Conservation (phyloP, 2,113 vertebrate genomes). For the Nyctereutes procyonoides region DNA sequence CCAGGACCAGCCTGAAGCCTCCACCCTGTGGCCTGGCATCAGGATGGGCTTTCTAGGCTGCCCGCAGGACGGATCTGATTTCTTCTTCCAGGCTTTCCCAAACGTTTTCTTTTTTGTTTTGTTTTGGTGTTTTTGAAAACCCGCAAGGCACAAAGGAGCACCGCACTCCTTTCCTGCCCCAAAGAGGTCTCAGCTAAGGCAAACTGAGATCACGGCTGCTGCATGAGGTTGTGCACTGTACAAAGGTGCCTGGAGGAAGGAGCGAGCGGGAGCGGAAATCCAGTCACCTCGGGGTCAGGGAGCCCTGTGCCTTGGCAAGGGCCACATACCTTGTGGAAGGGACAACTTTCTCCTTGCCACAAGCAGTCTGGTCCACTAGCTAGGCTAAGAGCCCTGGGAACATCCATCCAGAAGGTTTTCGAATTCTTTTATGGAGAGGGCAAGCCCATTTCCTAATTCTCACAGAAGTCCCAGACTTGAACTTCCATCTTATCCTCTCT, state of each 20-base stretch:
- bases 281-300: background rate
- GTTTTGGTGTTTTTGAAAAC: background rate
- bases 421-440: background rate
- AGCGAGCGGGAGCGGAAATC: background rate
- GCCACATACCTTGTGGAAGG: background rate
- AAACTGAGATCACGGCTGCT: background rate
- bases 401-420: background rate
- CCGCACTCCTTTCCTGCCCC: background rate
- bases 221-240: background rate
- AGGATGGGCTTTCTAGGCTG: conserved; percentile 51
- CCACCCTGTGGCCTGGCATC: conserved; percentile 47
- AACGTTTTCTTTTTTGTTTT: background rate
- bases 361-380: background rate
- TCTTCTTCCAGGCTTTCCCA: conserved; percentile 21
- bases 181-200: background rate
- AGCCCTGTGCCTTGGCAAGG: background rate
- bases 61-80: conserved; percentile 11
- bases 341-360: background rate
- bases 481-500: background rate
- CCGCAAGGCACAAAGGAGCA: background rate
- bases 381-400: background rate
- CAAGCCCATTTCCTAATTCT: background rate
- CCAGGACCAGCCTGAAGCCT: background rate
- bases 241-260: background rate
- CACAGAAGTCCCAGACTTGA: background rate